A percentile compares a stretch with the other conserved stretches of the same genome.
Conservation (phyloP, 2,888 invertebrate genomes). For the Dyspetes luteomarginatus region DNA sequence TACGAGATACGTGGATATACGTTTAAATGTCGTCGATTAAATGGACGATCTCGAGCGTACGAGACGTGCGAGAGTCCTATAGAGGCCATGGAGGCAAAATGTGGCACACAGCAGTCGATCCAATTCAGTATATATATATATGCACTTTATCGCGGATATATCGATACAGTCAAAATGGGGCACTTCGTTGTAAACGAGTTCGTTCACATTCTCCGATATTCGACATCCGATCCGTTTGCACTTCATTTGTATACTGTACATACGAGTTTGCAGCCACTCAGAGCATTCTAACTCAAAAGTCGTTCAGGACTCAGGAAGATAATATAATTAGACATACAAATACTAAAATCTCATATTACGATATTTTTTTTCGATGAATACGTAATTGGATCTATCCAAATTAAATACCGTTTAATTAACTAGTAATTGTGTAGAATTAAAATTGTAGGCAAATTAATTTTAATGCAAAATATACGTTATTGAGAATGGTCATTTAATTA, state of each 20-base stretch:
- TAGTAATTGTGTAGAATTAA: too few relatives aligned
- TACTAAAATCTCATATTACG: too few relatives aligned
- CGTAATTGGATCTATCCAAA: too few relatives aligned
- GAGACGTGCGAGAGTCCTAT: background rate
- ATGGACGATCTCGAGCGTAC: conserved; percentile 24
- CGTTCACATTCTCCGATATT: conserved; percentile 18
- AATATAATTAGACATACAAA: too few relatives aligned
- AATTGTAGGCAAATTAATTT: too few relatives aligned
- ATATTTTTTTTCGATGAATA: too few relatives aligned
- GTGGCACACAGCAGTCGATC: conserved; percentile 23
- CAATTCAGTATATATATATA: conserved; percentile 18
- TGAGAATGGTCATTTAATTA: too few relatives aligned
- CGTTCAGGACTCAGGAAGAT: too few relatives aligned
- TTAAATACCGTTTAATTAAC: background rate
- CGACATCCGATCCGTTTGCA: background rate
- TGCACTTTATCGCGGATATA: conserved; percentile 12
- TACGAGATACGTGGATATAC: background rate
- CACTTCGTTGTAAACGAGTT: background rate
- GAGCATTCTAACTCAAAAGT: too few relatives aligned
- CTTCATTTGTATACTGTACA: background rate
- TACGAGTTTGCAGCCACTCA: background rate
- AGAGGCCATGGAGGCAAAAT: background rate
- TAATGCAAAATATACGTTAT: too few relatives aligned
- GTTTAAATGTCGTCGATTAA: conserved; percentile 45
- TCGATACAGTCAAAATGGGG: background rate